Evolutionary conservation across 35 echinoderm and acorn worm species (phyloP).

Genomic region (Nesometra sesokonis): DNA sequence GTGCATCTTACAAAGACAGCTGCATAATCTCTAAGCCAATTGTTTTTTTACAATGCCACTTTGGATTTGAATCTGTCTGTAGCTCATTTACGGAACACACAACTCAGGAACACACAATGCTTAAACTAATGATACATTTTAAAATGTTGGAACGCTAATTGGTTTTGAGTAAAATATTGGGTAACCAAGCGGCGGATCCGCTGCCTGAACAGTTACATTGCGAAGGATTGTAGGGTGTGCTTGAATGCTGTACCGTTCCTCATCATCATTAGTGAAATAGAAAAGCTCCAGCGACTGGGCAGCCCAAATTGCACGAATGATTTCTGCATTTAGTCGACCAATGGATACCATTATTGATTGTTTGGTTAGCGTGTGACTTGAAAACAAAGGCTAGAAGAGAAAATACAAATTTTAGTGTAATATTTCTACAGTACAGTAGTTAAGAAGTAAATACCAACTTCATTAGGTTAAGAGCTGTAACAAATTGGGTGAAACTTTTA

Average conservation of each 20-base stretch:
- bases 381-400: conserved; percentile 45
- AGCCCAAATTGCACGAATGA: conserved; percentile 77
- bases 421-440: no score
- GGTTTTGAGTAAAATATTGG: conserved; percentile 88
- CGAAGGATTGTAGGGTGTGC: conserved; percentile 75
- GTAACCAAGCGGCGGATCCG: conserved; percentile 90
- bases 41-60: no score
- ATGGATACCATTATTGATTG: conserved; percentile 79
- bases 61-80: no score
- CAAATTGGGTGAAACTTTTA: no score
- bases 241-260: conserved; percentile 92
- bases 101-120: no score
- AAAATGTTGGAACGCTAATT: conserved; percentile 44
- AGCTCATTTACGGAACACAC: no score
- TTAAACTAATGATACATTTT: no score
- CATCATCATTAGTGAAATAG: conserved; percentile 99
- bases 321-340: conserved; percentile 70
- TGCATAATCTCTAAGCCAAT: no score
- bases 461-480: no score
- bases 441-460: no score
- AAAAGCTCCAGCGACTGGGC: conserved; percentile 71
- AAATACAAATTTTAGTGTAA: neutral
- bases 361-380: conserved; percentile 48
- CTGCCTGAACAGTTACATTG: conserved; percentile 84
- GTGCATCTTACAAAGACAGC: no score